Evolutionary conservation across 2,113 vertebrate species (phyloP).

Genomic region (Nansenia antarctica): DNA sequence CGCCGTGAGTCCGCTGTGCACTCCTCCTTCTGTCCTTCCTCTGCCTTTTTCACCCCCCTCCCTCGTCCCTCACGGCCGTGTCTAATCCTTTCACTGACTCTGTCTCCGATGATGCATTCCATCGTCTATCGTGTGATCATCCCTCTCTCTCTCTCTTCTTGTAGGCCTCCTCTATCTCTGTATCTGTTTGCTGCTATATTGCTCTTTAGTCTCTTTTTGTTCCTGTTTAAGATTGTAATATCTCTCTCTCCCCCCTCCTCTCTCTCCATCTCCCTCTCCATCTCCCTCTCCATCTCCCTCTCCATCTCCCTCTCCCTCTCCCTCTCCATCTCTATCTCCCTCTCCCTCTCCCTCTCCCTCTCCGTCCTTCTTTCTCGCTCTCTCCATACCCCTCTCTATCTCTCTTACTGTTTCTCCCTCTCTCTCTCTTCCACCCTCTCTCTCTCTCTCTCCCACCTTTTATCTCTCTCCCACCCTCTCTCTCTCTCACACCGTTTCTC

Average conservation of each 20-base stretch:
- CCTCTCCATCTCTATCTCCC: too few relatives aligned
- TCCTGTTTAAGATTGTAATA: too few relatives aligned
- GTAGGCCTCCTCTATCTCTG: not conserved
- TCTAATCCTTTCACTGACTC: not conserved
- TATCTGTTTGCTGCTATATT: not conserved
- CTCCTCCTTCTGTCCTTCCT: not conserved
- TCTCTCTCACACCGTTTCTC: not conserved
- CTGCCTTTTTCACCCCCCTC: not conserved
- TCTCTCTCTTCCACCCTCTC: not conserved
- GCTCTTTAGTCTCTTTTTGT: not conserved
- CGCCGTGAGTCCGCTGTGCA: slow-evolving; percentile 79
- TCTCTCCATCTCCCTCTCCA: not conserved
- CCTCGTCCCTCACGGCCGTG: not conserved
- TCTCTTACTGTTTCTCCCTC: not conserved
- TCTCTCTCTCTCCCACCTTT: slow-evolving; percentile 1
- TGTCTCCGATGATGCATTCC: too few relatives aligned
- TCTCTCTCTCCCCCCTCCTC: not conserved
- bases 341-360: not conserved
- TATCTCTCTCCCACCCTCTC: not conserved
- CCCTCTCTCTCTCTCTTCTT: not conserved
- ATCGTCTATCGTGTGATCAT: not conserved
- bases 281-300: too few relatives aligned
- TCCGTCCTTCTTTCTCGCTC: not conserved
- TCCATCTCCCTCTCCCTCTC: not conserved
- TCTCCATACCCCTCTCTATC: slow-evolving; percentile 6